Evolutionary conservation across 1,140 invertebrate species (phyloP).

Genomic region (Drosophila auraria): DNA sequence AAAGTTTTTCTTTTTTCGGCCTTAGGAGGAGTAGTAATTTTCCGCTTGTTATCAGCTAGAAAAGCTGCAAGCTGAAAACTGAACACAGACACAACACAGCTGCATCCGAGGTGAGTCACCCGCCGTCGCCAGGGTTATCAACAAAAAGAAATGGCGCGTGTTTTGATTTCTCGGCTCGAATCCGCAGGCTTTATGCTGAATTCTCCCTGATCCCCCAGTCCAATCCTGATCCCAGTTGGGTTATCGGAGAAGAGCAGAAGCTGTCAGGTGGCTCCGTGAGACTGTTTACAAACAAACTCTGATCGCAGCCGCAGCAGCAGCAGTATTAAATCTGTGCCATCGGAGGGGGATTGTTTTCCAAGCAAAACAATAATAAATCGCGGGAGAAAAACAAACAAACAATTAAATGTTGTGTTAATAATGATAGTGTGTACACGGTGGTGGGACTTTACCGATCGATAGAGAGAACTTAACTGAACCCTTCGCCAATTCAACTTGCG

Average conservation of each 20-base stretch:
- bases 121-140: conserved; percentile 5
- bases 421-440: background rate
- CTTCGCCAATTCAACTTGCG: background rate
- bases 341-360: background rate
- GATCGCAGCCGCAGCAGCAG: conserved; percentile 1
- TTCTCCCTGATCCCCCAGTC: conserved; percentile 13
- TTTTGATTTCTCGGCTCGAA: conserved; percentile 28
- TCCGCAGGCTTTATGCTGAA: conserved; percentile 12
- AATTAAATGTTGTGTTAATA: conserved; percentile 5
- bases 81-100: conserved; percentile 5
- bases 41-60: conserved; percentile 22
- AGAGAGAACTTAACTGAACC: conserved; percentile 16
- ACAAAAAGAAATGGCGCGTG: background rate
- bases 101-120: conserved; percentile 22
- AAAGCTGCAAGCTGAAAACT: conserved; percentile 10
- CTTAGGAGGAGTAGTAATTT: conserved; percentile 16
- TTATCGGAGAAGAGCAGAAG: conserved; percentile 28
- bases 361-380: conserved; percentile 12
- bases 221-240: conserved; percentile 19
- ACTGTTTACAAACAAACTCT: conserved; percentile 46
- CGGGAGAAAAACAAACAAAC: conserved; percentile 15
- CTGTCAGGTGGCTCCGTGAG: conserved; percentile 25
- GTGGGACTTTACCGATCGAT: conserved; percentile 15
- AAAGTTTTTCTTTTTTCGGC: conserved; percentile 24
- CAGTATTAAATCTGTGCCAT: conserved; percentile 4